Base-by-base conservation (phyloP, 2,888 invertebrate species). In the Caenorhabditis sinica region DNA sequence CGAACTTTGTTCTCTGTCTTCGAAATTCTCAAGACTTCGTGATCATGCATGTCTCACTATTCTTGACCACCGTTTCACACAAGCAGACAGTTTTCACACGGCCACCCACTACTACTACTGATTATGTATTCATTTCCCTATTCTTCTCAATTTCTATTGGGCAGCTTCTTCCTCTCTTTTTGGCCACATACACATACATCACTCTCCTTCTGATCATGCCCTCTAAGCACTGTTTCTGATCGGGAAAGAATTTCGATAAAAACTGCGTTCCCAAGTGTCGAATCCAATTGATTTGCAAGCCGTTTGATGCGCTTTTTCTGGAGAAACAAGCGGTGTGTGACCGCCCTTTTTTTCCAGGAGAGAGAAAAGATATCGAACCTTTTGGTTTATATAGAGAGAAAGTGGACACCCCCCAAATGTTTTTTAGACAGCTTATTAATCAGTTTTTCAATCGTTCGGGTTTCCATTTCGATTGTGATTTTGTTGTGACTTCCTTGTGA, bases 181-280 rank as follows among this genome's bases (percentile, higher is more conserved):
- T 43, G 45, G 28, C 58, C 33, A 60, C 43, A 53, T 45, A 60
- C 43, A 53, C 75, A 8, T 65, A 75, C 65, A 63, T 40, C 65
- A 23, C 63, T 23, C 25, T n/a, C 20, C 43, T 28, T 13, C 3
- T 28, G 49, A 53, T 68, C 33, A 53, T 69, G 69, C 68, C 68
- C 51, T 40, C 40, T 40, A 53, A 33, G 66, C 74, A 65, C 30
- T 76, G 75, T 69, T 76, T 76, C 68, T 49, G 60, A 36, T 74
- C 53, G 73, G 40, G 74, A 65, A 56, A 33, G 49, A 49, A n/a
- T 45, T 45, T 17, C 61, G 56, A 13, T 17, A 63, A 77, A 69
- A 71, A 71, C 71, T 77, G 69, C 77, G 69, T 71, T 77, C 77
- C 77, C 77, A 77, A 69, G 77, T 71, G 77, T 77, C 77, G 77